A percentile compares a stretch with the other conserved stretches of the same genome.
Conservation (phyloP, 2,113 vertebrate species). For the Burhinus bistriatus region DNA sequence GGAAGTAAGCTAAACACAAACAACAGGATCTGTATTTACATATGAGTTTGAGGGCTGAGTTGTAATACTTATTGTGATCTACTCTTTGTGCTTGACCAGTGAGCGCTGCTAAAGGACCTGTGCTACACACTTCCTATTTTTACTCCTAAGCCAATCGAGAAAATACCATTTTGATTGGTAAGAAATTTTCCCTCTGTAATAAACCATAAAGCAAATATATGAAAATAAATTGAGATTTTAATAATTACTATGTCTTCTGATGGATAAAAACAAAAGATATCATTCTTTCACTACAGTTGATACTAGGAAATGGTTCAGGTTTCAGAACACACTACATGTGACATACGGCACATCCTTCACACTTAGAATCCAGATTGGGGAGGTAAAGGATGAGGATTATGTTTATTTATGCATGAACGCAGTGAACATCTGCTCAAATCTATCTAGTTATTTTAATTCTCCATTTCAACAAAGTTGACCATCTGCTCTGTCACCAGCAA, state of each 20-base stretch:
- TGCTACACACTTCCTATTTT: neutral
- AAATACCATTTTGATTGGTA: neutral
- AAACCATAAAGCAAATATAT: neutral
- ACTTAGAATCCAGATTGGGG: neutral
- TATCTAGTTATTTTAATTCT: constrained; percentile 47
- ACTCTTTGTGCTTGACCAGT: neutral
- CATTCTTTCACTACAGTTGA: neutral
- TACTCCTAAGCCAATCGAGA: neutral
- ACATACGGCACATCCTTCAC: neutral
- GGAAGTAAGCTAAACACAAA: neutral
- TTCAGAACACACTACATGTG: neutral
- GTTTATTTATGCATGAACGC: constrained; percentile 5
- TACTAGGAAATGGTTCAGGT: neutral
- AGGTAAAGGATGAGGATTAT: neutral
- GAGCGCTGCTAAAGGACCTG: neutral
- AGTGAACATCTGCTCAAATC: constrained; percentile 56
- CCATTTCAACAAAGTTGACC: constrained; percentile 20
- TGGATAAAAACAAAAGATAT: neutral
- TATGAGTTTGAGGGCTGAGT: neutral
- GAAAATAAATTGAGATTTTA: neutral
- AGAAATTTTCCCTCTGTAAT: neutral
- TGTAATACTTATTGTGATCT: neutral
- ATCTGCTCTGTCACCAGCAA: constrained; percentile 57
- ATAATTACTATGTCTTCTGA: neutral
- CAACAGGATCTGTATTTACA: neutral